A percentile compares a stretch with the other conserved stretches of the same genome.
Evolutionary conservation across 2,797 vertebrate species (phyloP).

Genomic region (Nannoperca australis): DNA sequence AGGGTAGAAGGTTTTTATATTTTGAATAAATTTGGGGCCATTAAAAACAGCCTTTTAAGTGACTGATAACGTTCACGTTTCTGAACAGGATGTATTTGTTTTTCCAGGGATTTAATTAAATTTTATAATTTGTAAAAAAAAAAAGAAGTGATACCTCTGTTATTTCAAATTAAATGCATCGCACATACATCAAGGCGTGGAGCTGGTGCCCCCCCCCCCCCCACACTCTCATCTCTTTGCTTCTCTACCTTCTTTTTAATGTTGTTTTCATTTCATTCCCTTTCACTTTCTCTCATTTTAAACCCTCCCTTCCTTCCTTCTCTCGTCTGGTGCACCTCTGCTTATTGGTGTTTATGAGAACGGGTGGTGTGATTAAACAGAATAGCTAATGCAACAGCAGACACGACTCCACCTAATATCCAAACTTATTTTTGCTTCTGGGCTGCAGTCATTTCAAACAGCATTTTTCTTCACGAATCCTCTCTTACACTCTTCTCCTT

Average conservation of each 20-base stretch:
- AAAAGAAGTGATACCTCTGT: not conserved
- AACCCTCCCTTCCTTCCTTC: not conserved
- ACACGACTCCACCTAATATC: not conserved
- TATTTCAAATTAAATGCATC: not conserved
- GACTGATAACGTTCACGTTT: not conserved
- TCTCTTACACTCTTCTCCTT: not conserved
- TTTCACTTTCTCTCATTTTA: constrained; percentile 2
- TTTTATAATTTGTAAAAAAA: not conserved
- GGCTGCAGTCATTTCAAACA: not conserved
- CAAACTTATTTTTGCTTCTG: constrained; percentile 3
- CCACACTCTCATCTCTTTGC: not conserved
- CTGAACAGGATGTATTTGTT: not conserved
- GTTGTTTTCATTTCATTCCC: not conserved
- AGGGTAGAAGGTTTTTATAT: not conserved
- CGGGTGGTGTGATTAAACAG: not conserved
- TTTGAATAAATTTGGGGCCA: not conserved
- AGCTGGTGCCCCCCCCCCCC: not conserved
- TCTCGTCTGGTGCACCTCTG: not conserved
- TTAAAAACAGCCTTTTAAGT: not conserved
- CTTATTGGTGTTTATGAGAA: constrained; percentile 12
- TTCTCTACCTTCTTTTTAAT: not conserved
- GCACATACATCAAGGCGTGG: not conserved
- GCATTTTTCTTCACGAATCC: not conserved
- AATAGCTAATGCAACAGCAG: not conserved
- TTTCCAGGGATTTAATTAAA: not conserved